Conservation (phyloP, 1,140 invertebrate species). For the Bacillus rossius region DNA sequence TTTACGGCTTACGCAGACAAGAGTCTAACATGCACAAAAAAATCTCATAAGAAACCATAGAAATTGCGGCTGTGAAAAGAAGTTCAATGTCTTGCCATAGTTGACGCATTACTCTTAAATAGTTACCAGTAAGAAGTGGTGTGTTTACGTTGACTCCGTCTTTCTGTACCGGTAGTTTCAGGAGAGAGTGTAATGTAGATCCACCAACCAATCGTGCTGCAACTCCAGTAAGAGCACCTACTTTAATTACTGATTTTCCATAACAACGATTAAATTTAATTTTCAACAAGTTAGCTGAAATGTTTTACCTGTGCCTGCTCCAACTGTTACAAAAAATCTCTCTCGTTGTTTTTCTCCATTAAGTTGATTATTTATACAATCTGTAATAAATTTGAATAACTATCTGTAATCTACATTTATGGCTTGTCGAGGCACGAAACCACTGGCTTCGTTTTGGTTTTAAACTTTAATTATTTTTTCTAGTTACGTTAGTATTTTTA, state of each 20-base stretch:
- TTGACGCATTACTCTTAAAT: conserved; percentile 32
- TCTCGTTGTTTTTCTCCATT: conserved; percentile 18
- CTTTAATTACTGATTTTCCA: conserved; percentile 34
- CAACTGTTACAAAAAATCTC: conserved; percentile 26
- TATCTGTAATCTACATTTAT: no score
- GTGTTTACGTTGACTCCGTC: conserved; percentile 30
- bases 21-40: conserved; percentile 39
- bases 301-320: conserved; percentile 29
- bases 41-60: conserved; percentile 37
- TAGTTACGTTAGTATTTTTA: no score
- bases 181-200: conserved; percentile 27
- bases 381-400: conserved; percentile 20
- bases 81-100: conserved; percentile 37
- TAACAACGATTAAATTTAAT: conserved; percentile 32
- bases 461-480: no score
- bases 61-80: conserved; percentile 42
- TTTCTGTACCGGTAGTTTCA: conserved; percentile 38
- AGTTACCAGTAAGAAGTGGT: conserved; percentile 34
- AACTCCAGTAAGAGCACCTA: conserved; percentile 33
- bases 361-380: conserved; percentile 23
- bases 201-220: conserved; percentile 31
- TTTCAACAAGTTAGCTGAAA: conserved; percentile 33
- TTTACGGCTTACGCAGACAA: conserved; percentile 32
- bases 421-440: no score
- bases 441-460: no score